Evolutionary conservation across 23 tunicate genomes (phyloP), one percentile per base, ranked within the genome.

Genomic region (Halocynthia aurantium): DNA sequence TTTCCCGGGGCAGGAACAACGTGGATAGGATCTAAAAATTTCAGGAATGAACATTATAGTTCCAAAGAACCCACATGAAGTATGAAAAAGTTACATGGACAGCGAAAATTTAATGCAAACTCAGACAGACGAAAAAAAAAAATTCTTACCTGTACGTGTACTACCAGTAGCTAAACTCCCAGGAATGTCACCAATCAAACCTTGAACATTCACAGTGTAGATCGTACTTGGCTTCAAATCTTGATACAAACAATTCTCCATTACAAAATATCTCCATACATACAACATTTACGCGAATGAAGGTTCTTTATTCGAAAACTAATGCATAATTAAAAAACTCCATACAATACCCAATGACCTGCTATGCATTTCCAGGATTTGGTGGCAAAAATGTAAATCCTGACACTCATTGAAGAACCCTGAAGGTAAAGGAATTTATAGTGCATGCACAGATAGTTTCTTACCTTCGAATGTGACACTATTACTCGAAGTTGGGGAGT

Each of bases 191-290:
- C 56, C 56, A 49, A 88, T 69, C 22, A 78, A 75, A 5, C 81
- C 85, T 10, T 67, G 50, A 50, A 88, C 95, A 67, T 83, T 72
- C 6, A 79, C 81, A 4, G 53, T 63, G 76, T 88, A 88, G 10
- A 10, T 51, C 7, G 95, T 73, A 52, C 73, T 58, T 13, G 95
- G 95, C 8, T 21, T 70, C 10, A 84, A 67, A 19, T 64, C 74
- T 31, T 31, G 44, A 31, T 31, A 31, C 44, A 31, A 31, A 31
- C 44, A 31, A 31, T 31, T 31, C 44, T 31, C 44, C 44, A 31
- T 31, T 31, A 31, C 4, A 31, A 1, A 31, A 31, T 31, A 31
- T 31, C 44, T 31, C 44, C 44, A 31, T 31, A 31, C 44, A 31
- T 31, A 0, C 44, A n/a, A 31, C 44, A 31, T 31, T 31, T 31